These are phyloP conservation scores for Gobionotothen gibberifrons DNA, from an alignment of 2,797 vertebrate genomes.

Conservation along the genomic window DNA sequence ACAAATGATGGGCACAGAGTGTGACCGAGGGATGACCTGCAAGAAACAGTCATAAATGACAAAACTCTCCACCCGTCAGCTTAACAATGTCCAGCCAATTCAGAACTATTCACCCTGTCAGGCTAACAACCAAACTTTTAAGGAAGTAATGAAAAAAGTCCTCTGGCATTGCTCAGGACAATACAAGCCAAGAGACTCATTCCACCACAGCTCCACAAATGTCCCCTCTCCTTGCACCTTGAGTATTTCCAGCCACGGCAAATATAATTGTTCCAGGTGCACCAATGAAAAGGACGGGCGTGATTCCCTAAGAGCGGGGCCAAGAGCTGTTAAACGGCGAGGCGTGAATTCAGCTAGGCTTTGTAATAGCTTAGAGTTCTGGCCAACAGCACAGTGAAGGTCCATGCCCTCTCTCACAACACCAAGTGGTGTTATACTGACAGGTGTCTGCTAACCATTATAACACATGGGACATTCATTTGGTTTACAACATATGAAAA, in stretches of 20 bases:
- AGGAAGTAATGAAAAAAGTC: conserved; percentile 54
- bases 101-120: conserved; percentile 11
- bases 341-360: conserved; percentile 74
- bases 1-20: conserved; percentile 52
- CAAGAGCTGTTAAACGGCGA: conserved; percentile 72
- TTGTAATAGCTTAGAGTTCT: conserved; percentile 62
- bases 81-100: conserved; percentile 31
- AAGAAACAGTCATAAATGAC: conserved; percentile 36
- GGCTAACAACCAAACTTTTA: conserved; percentile 44
- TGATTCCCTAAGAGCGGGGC: conserved; percentile 61
- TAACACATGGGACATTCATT: conserved; percentile 68
- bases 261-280: conserved; percentile 83
- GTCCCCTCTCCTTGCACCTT: conserved; percentile 65
- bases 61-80: conserved; percentile 25
- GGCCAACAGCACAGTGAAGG: conserved; percentile 64
- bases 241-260: conserved; percentile 70
- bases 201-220: conserved; percentile 59
- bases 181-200: conserved; percentile 62
- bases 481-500: conserved; percentile 26
- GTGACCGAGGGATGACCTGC: conserved; percentile 54
- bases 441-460: conserved; percentile 76
- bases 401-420: conserved; percentile 58
- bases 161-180: conserved; percentile 58
- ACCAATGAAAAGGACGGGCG: conserved; percentile 70
- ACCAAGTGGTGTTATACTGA: conserved; percentile 71